Base-by-base conservation (phyloP, 2,113 vertebrate species). In the Cyphomyrus discorhynchus region DNA sequence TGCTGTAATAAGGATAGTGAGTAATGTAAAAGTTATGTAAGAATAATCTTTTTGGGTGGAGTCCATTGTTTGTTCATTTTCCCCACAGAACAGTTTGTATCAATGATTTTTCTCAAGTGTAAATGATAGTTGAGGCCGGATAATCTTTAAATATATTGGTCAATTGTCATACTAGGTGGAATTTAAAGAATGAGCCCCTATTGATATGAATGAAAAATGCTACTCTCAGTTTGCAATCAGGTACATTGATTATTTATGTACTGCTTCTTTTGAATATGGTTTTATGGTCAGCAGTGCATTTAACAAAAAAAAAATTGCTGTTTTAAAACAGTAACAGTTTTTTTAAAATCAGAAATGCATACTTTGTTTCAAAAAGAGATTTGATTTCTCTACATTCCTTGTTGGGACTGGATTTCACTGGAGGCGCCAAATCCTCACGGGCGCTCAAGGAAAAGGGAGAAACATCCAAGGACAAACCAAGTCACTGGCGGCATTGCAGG, bases 401-500 rank as follows among this genome's bases (percentile, higher is more conserved):
- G 91, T 92, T 88, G 46, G 90, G 89, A 89, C 89, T 87, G 82
- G 89, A 47, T 92, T 92, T 90, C 42, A 39, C 84, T 93, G 92
- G 93, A 92, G 85, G 91, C 74, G 89, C 92, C 93, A 93, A 92
- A 87, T 89, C 88, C 77, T 93, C 88, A 93, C 89, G 92, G 90
- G 92, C 92, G 91, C 91, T 91, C 90, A 91, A 90, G 92, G 91
- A 92, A 88, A 89, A 90, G 52, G 56, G 87, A 90, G 91, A 90
- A 90, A 89, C 91, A 94, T 96, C 94, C 96, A 96, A 96, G 96
- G 95, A 96, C 95, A 95, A 95, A 96, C 94, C 94, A 94, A 93
- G 95, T 95, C 95, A 95, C 96, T 96, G 96, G 96, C 95, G 95
- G 94, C 88, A 92, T 91, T 93, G 94, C 94, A 93, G 92, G 93